Evolutionary conservation across 1,140 invertebrate genomes (phyloP), one percentile per base, ranked within the genome.

Genomic region (Lethocerus indicus): DNA sequence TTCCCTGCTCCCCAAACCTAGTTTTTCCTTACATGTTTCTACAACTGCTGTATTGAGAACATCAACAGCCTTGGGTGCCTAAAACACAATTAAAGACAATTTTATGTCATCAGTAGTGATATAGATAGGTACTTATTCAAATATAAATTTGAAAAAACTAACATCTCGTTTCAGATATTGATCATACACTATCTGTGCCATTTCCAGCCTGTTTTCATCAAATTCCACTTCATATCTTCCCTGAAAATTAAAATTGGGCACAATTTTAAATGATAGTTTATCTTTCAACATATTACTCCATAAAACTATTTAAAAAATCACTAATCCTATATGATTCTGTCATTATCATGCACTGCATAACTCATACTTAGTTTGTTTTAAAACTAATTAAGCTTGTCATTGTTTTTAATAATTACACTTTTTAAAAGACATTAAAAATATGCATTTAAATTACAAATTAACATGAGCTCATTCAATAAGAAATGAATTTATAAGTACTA

Each of bases 201-300:
- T 71, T 57, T 79, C 78, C 54, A 73, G 69, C 43, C 90, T 74
- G 63, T 83, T 79, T 67, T 93, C 88, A 66, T 94, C 89, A 61
- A 83, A 78, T 62, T 91, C 87, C 55, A 95, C 76, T 68, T 95
- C 90, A 74, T 93, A 96, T 58, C 81, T 81, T 64, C 87, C 83
- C 74, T 77, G 61, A 28, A 64, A 62, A 50, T 50, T 24, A 25
- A 51, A 49, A n/a, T 51, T n/a, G n/a, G n/a, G n/a, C n/a, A n/a
- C n/a, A n/a, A n/a, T n/a, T n/a, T n/a, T n/a, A n/a, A n/a, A n/a
- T n/a, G n/a, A n/a, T n/a, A n/a, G n/a, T n/a, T n/a, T n/a, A n/a
- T n/a, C n/a, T n/a, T n/a, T n/a, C n/a, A n/a, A n/a, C n/a, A n/a
- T n/a, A n/a, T n/a, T n/a, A n/a, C n/a, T n/a, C n/a, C n/a, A n/a